Evolutionary conservation across 1,140 invertebrate genomes (phyloP), one percentile per base, ranked within the genome.

Genomic region (Planococcus citri): DNA sequence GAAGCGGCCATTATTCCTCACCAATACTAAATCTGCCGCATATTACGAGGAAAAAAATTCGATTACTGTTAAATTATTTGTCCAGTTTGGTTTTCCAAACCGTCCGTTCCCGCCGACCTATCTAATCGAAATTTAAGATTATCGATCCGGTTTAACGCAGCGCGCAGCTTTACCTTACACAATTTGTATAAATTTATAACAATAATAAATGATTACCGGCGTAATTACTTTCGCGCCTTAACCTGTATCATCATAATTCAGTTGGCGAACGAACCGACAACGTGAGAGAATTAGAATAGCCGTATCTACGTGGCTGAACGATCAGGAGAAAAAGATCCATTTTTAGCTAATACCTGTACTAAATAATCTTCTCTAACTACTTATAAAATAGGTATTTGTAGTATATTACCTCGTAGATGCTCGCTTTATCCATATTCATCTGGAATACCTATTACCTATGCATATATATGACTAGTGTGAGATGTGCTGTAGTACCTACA

Each of bases 101-200:
- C n/a, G n/a, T n/a, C n/a, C n/a, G n/a, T n/a, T n/a, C n/a, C n/a
- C n/a, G n/a, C n/a, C n/a, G n/a, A n/a, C n/a, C n/a, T n/a, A n/a
- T n/a, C n/a, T n/a, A n/a, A n/a, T n/a, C n/a, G 29, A 51, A 51
- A 51, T 51, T 51, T 51, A 51, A 51, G 41, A 51, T 51, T 51
- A 51, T 51, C 41, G 41, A 51, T 51, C 41, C 41, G 41, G 41
- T 51, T 51, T 17, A 12, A 33, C 4, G 29, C 12, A 6, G 29
- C 29, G 29, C 29, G 29, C 29, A 33, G 29, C 29, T n/a, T n/a
- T n/a, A n/a, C n/a, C n/a, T 6, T 33, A 17, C 41, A 51, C 41
- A 51, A 51, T 51, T 51, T 51, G 41, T 51, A 51, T 17, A 17
- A 51, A 51, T 51, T 51, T n/a, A 17, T n/a, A n/a, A n/a, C 33